Evolutionary conservation across 2,888 invertebrate species (phyloP), one percentile per base, ranked within the genome.

Genomic region (Horisme vitalbata): DNA sequence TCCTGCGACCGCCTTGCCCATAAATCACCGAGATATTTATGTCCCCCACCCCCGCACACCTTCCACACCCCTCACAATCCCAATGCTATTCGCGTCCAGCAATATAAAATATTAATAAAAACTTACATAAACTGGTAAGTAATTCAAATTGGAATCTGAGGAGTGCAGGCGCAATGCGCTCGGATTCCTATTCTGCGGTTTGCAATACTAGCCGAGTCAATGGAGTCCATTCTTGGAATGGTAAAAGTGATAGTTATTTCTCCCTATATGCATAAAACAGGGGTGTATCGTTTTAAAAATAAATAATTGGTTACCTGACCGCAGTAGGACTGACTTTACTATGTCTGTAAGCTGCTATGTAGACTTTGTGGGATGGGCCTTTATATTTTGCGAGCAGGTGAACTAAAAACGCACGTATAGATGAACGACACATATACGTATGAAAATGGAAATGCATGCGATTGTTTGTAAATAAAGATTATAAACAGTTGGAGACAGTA

Each of bases 11-110:
- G 83, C 84, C 80, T 82, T 73, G 76, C 65, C 72, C 87, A 82
- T 89, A 89, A 89, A 88, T 89, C 88, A 89, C 86, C 74, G 77
- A 86, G 88, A 89, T 89, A 88, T 89, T 88, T 88, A 88, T 88
- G 88, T 88, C 83, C 84, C 80, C 75, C 76, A 59, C 69, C 77
- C 79, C 79, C 79, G 72, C 78, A 46, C 63, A 62, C 63, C 57
- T 49, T 62, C 71, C 68, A 55, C 71, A 66, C 74, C 78, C 75
- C 71, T 62, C 63, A 54, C 60, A 54, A 63, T 63, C 75, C 61
- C 58, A 55, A 65, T 70, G 70, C 77, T 79, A 83, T 86, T 86
- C 77, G 83, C 83, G 78, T 76, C 67, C 79, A 71, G 62, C 79
- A 72, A 81, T 84, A 82, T 87, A 82, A 83, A 87, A 87, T 85